Evolutionary conservation across 2,797 vertebrate genomes (phyloP).

Genomic region (Sciurus vulgaris): DNA sequence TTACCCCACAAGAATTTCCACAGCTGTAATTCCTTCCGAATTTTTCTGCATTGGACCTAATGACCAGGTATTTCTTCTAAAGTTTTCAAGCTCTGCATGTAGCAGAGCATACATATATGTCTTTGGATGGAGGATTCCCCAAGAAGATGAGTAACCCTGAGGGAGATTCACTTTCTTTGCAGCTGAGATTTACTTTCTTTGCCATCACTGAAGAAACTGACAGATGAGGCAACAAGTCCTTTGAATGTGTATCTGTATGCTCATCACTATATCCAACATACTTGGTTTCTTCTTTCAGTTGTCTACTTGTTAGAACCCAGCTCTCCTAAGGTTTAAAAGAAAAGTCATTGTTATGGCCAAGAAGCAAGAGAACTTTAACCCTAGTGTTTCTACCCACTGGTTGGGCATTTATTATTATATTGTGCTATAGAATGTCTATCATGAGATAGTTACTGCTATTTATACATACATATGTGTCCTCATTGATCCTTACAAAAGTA

Average conservation of each 20-base stretch:
- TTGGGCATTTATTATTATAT: background rate
- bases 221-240: background rate
- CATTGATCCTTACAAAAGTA: background rate
- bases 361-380: background rate
- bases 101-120: too few relatives aligned
- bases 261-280: background rate
- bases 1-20: background rate
- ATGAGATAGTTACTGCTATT: background rate
- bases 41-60: background rate
- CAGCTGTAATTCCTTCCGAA: background rate
- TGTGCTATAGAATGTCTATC: background rate
- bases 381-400: background rate
- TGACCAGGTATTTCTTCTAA: background rate
- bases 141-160: background rate
- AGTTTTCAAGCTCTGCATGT: background rate
- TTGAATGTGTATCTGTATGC: background rate
- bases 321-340: background rate
- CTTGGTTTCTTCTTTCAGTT: background rate
- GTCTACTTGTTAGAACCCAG: background rate
- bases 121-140: background rate
- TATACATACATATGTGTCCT: background rate
- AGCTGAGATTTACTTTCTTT: background rate
- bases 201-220: background rate
- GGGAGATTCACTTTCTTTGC: background rate
- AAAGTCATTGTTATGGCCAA: background rate